Evolutionary conservation across 2,113 vertebrate genomes (phyloP).

Genomic region (Irena cyanogastra): DNA sequence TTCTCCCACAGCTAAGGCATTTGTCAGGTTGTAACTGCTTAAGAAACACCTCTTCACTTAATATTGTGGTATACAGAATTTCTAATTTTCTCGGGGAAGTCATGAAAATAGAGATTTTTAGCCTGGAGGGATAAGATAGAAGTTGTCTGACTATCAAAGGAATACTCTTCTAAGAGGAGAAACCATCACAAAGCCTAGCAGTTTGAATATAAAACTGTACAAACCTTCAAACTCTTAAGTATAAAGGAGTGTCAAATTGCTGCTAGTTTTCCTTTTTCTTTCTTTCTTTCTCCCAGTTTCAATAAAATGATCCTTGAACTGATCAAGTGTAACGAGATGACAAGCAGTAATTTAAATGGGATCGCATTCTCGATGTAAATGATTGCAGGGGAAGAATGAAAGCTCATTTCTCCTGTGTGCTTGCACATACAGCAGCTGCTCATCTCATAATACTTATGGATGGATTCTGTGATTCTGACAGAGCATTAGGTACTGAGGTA

Average conservation of each 20-base stretch:
- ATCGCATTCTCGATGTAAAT: slow-evolving; percentile 62
- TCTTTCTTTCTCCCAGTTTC: background rate
- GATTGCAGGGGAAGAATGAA: slow-evolving; percentile 17
- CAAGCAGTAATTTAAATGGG: slow-evolving; percentile 65
- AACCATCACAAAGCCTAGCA: slow-evolving; percentile 42
- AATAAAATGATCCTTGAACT: slow-evolving; percentile 45
- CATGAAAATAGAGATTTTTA: slow-evolving; percentile 61
- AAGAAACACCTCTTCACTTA: slow-evolving; percentile 54
- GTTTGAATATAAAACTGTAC: slow-evolving; percentile 54
- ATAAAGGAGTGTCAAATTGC: slow-evolving; percentile 50
- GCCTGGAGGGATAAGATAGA: slow-evolving; percentile 48
- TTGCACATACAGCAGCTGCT: slow-evolving; percentile 47
- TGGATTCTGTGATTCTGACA: slow-evolving; percentile 52
- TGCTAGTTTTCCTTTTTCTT: slow-evolving; percentile 12
- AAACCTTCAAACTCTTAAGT: slow-evolving; percentile 59
- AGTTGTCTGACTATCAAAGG: slow-evolving; percentile 62
- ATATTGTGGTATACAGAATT: slow-evolving; percentile 53
- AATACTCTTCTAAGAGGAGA: slow-evolving; percentile 47
- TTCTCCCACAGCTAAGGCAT: slow-evolving; percentile 31
- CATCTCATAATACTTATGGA: slow-evolving; percentile 51
- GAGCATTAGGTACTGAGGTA: slow-evolving; percentile 21
- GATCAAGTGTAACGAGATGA: slow-evolving; percentile 66
- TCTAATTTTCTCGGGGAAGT: slow-evolving; percentile 64
- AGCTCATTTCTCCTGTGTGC: slow-evolving; percentile 51
- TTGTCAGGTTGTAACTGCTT: slow-evolving; percentile 53